These are phyloP conservation scores for Psylliodes chrysocephalus DNA, from an alignment of 2,888 invertebrate genomes.

Conservation along the genomic window DNA sequence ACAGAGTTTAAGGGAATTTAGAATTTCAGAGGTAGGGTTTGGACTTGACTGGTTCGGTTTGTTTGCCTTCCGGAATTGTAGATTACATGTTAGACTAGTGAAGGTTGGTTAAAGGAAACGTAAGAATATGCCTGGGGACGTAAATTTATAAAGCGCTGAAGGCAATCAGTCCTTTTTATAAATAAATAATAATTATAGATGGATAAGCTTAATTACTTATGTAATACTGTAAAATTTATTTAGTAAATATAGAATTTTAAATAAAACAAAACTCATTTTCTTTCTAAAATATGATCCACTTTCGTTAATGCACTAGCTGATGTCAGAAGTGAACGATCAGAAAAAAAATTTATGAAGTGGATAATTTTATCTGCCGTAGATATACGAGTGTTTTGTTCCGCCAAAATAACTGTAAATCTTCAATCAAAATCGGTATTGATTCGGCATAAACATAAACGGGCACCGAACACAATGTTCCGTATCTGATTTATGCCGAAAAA, in stretches of 20 bases:
- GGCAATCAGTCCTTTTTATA: too few species aligned
- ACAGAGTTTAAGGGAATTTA: slow-evolving; percentile 9
- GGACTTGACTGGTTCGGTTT: slow-evolving; percentile 9
- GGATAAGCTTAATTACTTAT: too few species aligned
- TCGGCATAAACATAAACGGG: slow-evolving; percentile 42
- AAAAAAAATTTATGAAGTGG: slow-evolving; percentile 35
- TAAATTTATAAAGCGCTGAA: too few species aligned
- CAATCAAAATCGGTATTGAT: slow-evolving; percentile 42
- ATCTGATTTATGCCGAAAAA: slow-evolving; percentile 42
- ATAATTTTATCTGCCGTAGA: slow-evolving; percentile 33
- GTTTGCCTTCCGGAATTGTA: slow-evolving; percentile 2
- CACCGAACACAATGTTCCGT: slow-evolving; percentile 42
- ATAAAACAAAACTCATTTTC: background rate
- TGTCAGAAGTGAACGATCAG: slow-evolving; percentile 16
- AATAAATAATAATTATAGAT: too few species aligned
- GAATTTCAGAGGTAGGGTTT: slow-evolving; percentile 7
- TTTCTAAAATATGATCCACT: slow-evolving; percentile 12
- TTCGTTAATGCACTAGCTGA: slow-evolving; percentile 8
- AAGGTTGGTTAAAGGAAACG: too few species aligned
- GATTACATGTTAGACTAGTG: background rate
- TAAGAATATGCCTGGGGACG: too few species aligned
- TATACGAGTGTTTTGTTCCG: slow-evolving; percentile 27
- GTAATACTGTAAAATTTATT: too few species aligned
- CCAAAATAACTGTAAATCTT: slow-evolving; percentile 41
- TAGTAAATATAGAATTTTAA: background rate